phyloP scores from a whole-genome alignment of 2,888 invertebrate species.

The Tenodera sinensis region DNA sequence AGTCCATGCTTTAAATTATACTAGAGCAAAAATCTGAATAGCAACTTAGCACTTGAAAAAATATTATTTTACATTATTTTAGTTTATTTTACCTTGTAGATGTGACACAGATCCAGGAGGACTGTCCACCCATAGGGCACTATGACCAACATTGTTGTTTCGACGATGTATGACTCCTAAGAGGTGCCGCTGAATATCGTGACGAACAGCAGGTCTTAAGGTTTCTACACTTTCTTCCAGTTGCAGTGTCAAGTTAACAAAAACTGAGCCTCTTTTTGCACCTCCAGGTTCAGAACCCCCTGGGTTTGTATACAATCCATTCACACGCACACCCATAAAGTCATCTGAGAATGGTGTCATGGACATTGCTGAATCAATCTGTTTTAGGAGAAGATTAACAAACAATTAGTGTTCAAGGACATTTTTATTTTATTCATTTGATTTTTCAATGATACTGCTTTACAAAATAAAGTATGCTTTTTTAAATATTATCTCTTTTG shows the following conservation, averaged over 20 bases:
- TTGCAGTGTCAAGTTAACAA: slow-evolving; percentile 79
- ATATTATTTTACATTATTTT: no score
- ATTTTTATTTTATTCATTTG: background rate
- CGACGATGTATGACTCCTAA: slow-evolving; percentile 77
- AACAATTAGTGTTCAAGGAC: background rate
- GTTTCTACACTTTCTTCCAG: slow-evolving; percentile 75
- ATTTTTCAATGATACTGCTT: background rate
- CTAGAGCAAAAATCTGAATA: no score
- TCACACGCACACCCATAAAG: slow-evolving; percentile 76
- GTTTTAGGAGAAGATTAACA: slow-evolving; percentile 33
- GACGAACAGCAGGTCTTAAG: slow-evolving; percentile 61
- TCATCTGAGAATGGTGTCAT: slow-evolving; percentile 89
- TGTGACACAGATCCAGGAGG: slow-evolving; percentile 75
- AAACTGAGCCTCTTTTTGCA: slow-evolving; percentile 58
- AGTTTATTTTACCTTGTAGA: slow-evolving; percentile 54
- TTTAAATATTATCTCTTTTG: no score
- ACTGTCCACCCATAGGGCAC: slow-evolving; percentile 78
- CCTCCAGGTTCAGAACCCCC: slow-evolving; percentile 62
- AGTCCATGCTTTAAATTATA: no score
- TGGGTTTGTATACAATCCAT: slow-evolving; percentile 61
- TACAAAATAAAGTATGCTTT: no score
- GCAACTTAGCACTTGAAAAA: no score
- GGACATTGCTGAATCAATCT: slow-evolving; percentile 89
- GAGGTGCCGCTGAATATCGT: slow-evolving; percentile 78
- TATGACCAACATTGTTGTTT: slow-evolving; percentile 84